phyloP scores from a whole-genome alignment of 2,113 vertebrate genomes.

The Leiothrix lutea region DNA sequence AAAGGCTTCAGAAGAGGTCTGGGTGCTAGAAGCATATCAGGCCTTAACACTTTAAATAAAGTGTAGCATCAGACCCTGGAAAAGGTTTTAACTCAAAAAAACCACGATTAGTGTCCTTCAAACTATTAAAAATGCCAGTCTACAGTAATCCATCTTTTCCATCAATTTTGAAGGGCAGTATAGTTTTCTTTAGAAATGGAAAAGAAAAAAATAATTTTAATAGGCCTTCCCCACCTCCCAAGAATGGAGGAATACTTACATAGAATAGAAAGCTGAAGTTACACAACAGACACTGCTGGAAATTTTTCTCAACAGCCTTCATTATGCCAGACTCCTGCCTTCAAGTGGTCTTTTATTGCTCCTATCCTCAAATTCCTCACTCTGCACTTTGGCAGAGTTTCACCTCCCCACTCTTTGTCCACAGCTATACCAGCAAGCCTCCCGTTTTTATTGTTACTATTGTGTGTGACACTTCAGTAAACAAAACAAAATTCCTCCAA shows the following conservation, averaged over 20 bases:
- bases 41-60: neutral
- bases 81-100: neutral
- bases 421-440: neutral
- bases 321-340: neutral
- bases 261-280: conserved; percentile 11
- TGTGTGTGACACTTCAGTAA: conserved; percentile 10
- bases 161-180: neutral
- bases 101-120: neutral
- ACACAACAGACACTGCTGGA: neutral
- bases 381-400: neutral
- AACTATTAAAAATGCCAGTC: neutral
- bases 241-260: neutral
- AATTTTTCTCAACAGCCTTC: neutral
- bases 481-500: neutral
- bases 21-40: neutral
- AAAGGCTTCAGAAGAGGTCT: neutral
- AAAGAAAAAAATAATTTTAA: neutral
- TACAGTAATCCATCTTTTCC: neutral
- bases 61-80: neutral
- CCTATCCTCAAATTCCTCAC: conserved; percentile 25
- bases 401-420: neutral
- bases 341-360: conserved; percentile 33
- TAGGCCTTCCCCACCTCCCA: fast-evolving
- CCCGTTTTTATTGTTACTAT: neutral
- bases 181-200: neutral